Conservation (phyloP, 35 echinoderm and acorn worm genomes). For the Ophiothrix spiculata region DNA sequence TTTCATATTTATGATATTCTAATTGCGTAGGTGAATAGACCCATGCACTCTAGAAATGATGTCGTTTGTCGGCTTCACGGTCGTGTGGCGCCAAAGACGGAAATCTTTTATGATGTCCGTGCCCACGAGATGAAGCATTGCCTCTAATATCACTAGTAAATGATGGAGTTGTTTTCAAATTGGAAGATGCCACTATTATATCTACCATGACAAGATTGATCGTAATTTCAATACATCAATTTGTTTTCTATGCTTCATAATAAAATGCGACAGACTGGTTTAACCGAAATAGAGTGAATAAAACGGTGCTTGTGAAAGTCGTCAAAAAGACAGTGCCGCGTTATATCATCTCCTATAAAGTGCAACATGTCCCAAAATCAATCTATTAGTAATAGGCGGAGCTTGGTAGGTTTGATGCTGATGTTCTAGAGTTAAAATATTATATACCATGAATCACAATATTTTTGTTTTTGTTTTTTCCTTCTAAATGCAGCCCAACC, state of each 20-base stretch:
- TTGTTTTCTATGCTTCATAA: not conserved
- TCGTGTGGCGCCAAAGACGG: not conserved
- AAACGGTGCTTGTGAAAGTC: too few species aligned
- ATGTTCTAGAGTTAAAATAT: too few species aligned
- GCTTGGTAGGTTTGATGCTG: too few species aligned
- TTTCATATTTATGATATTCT: not conserved
- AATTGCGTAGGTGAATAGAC: too few species aligned
- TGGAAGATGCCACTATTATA: slow-evolving; percentile 9
- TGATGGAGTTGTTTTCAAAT: slow-evolving; percentile 11
- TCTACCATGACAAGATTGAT: slow-evolving; percentile 1
- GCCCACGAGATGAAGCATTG: not conserved
- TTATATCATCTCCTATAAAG: too few species aligned
- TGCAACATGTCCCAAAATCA: too few species aligned
- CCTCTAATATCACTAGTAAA: not conserved
- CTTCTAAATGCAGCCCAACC: too few species aligned
- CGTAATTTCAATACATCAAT: not conserved
- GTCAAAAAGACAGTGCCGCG: too few species aligned
- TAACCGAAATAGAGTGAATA: too few species aligned
- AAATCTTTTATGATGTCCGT: slow-evolving; percentile 4
- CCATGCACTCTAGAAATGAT: not conserved
- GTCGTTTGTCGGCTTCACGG: not conserved
- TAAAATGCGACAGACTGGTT: not conserved
- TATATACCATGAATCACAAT: too few species aligned
- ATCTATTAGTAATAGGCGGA: too few species aligned
- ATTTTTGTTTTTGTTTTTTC: too few species aligned